These are phyloP conservation scores for Amblyraja radiata DNA, from an alignment of 2,797 vertebrate genomes.

Conservation along the genomic window DNA sequence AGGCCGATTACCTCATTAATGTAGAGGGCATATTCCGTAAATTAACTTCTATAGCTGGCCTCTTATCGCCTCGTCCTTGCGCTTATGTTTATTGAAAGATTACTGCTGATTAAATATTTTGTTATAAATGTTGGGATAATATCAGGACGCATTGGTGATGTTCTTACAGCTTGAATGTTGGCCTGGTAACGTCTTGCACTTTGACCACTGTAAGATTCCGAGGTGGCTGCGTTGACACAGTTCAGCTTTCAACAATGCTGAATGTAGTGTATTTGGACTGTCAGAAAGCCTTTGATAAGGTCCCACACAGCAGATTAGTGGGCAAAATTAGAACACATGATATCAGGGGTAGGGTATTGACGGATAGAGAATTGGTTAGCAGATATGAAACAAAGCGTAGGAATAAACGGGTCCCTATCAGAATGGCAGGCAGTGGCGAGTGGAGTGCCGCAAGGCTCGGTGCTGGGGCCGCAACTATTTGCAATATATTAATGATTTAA, in stretches of 20 bases:
- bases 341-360: too few relatives aligned
- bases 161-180: neutral
- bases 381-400: too few relatives aligned
- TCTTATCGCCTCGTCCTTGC: neutral
- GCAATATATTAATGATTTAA: too few relatives aligned
- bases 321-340: too few relatives aligned
- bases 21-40: neutral
- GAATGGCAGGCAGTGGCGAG: too few relatives aligned
- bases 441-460: too few relatives aligned
- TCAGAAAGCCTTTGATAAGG: too few relatives aligned
- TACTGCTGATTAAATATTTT: neutral
- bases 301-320: too few relatives aligned
- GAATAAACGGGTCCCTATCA: too few relatives aligned
- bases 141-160: neutral
- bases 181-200: neutral
- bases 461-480: too few relatives aligned
- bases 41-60: neutral
- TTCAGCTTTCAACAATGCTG: neutral
- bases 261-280: too few relatives aligned
- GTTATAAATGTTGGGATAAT: neutral
- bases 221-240: neutral
- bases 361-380: too few relatives aligned
- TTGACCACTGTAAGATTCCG: neutral
- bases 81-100: neutral
- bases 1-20: neutral